Evolutionary conservation across 2,113 vertebrate genomes (phyloP).

Genomic region (Eulacestoma nigropectus): DNA sequence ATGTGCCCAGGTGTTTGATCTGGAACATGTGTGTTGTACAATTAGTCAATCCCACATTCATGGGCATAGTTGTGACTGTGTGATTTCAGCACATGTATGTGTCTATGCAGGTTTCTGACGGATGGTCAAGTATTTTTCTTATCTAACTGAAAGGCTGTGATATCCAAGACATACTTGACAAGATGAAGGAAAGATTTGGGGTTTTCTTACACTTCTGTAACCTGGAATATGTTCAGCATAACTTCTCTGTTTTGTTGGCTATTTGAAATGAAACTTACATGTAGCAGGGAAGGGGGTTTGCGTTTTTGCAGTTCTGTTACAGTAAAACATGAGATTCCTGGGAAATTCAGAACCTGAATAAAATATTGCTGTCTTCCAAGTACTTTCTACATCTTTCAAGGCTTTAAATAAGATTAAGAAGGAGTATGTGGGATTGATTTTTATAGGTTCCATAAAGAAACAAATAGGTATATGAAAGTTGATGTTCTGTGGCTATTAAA

Average conservation of each 20-base stretch:
- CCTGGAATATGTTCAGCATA: background rate
- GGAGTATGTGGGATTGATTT: background rate
- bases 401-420: constrained; percentile 21
- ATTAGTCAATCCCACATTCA: fast-evolving
- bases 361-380: background rate
- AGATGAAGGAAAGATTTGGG: background rate
- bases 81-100: background rate
- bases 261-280: background rate
- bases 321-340: background rate
- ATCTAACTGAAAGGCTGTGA: background rate
- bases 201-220: background rate
- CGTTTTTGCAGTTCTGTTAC: background rate
- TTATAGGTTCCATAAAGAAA: constrained; percentile 33
- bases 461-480: background rate
- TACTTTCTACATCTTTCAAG: background rate
- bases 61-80: background rate
- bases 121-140: background rate
- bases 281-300: background rate
- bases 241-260: constrained; percentile 5
- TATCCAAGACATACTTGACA: background rate
- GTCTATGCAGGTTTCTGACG: background rate
- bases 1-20: background rate
- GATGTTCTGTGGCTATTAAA: background rate
- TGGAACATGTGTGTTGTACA: fast-evolving
- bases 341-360: background rate